A percentile compares a stretch with the other conserved stretches of the same genome.
Conservation (phyloP, 2,797 vertebrate species). For the Cichlasoma orientale region DNA sequence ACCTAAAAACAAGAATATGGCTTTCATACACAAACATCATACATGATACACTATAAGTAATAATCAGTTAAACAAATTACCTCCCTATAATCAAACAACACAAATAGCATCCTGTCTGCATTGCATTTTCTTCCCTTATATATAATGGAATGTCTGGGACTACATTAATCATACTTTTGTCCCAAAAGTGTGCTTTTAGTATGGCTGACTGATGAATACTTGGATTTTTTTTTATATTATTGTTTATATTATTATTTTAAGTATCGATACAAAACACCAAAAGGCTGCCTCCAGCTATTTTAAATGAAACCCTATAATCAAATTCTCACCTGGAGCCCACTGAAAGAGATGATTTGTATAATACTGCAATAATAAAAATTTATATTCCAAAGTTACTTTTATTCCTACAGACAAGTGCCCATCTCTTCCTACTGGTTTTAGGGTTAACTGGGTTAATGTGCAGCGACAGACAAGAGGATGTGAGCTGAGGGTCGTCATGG, state of each 20-base stretch:
- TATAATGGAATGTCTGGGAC: slow-evolving; percentile 78
- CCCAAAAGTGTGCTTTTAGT: slow-evolving; percentile 80
- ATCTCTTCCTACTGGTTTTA: slow-evolving; percentile 46
- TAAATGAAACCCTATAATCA: slow-evolving; percentile 46
- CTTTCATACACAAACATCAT: slow-evolving; percentile 76
- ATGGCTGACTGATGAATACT: slow-evolving; percentile 67
- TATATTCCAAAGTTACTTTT: slow-evolving; percentile 63
- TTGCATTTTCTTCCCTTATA: slow-evolving; percentile 72
- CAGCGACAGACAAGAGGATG: slow-evolving; percentile 50
- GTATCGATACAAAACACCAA: slow-evolving; percentile 69
- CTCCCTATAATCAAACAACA: slow-evolving; percentile 50
- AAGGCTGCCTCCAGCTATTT: slow-evolving; percentile 52
- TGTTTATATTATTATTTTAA: slow-evolving; percentile 48
- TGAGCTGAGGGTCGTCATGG: slow-evolving; percentile 78
- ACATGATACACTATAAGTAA: slow-evolving; percentile 70
- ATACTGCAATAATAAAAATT: slow-evolving; percentile 75
- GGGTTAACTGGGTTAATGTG: slow-evolving; percentile 66
- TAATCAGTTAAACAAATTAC: slow-evolving; percentile 61
- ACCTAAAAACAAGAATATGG: slow-evolving; percentile 67
- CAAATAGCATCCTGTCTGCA: slow-evolving; percentile 59
- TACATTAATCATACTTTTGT: slow-evolving; percentile 62
- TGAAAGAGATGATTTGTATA: slow-evolving; percentile 55
- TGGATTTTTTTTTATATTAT: slow-evolving; percentile 18
- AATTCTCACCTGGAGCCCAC: slow-evolving; percentile 51
- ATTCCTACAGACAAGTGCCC: slow-evolving; percentile 50